Percentiles rank a stretch among this genome's conserved stretches.
These are phyloP conservation scores for Pholis gunnellus DNA, from an alignment of 2,113 vertebrate genomes.

Conservation along the genomic window DNA sequence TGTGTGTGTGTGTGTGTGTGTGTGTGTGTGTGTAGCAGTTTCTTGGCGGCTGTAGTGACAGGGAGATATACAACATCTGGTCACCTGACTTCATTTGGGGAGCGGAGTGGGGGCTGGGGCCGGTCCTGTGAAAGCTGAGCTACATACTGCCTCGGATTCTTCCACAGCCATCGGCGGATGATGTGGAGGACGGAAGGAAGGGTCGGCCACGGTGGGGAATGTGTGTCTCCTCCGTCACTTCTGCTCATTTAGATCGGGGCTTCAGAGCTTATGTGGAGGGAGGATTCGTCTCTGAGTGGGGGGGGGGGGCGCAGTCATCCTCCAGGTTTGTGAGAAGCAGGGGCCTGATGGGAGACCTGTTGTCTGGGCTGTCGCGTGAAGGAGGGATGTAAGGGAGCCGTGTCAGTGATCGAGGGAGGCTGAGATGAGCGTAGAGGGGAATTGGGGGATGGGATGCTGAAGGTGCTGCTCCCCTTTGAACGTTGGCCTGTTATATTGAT, in stretches of 20 bases:
- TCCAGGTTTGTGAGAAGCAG: slow-evolving; percentile 48
- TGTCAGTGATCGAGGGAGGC: slow-evolving; percentile 64
- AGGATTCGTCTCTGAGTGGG: slow-evolving; percentile 32
- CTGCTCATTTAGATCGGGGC: slow-evolving; percentile 22
- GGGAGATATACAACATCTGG: slow-evolving; percentile 82
- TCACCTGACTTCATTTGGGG: slow-evolving; percentile 81
- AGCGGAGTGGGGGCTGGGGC: slow-evolving; percentile 74
- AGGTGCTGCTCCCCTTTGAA: slow-evolving; percentile 62
- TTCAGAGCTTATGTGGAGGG: slow-evolving; percentile 10
- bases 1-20: slow-evolving; percentile 45
- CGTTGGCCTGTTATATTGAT: slow-evolving; percentile 39
- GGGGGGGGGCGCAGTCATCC: slow-evolving; percentile 59
- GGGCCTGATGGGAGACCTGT: slow-evolving; percentile 73
- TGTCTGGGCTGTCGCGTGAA: slow-evolving; percentile 61
- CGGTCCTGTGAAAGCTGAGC: slow-evolving; percentile 70
- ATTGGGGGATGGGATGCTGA: slow-evolving; percentile 70
- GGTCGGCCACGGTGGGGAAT: slow-evolving; percentile 24
- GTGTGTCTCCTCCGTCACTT: slow-evolving; percentile 21
- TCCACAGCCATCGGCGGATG: slow-evolving; percentile 41
- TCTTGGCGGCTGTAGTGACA: slow-evolving; percentile 78
- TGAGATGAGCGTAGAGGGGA: slow-evolving; percentile 58
- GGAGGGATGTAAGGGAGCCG: slow-evolving; percentile 67
- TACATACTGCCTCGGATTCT: slow-evolving; percentile 62
- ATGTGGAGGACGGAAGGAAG: slow-evolving; percentile 30
- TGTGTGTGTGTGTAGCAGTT: slow-evolving; percentile 61